A percentile compares a stretch with the other conserved stretches of the same genome.
Conservation (phyloP, 2,113 vertebrate species). For the Tonatia bakeri region DNA sequence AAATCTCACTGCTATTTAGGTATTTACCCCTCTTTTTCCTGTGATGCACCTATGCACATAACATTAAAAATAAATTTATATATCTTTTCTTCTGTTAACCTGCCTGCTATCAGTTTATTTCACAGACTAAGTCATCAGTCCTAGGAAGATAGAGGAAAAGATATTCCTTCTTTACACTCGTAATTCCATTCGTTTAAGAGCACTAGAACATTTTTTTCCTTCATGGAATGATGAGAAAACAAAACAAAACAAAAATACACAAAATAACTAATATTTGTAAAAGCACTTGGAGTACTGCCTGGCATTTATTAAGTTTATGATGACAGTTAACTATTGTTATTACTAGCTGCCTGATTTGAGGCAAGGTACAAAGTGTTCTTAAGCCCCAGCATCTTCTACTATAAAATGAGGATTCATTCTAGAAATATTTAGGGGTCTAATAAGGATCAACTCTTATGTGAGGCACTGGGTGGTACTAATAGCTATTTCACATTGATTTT, state of each 20-base stretch:
- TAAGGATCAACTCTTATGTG: background rate
- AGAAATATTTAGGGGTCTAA: background rate
- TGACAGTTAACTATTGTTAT: background rate
- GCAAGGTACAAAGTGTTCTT: background rate
- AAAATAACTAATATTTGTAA: background rate
- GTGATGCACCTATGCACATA: background rate
- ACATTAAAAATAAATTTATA: background rate
- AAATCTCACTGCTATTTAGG: background rate
- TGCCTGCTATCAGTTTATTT: background rate
- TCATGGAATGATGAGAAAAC: background rate
- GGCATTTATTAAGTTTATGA: background rate
- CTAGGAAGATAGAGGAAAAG: background rate
- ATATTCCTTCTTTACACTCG: background rate
- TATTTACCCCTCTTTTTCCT: background rate
- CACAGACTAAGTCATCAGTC: background rate
- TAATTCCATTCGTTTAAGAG: background rate
- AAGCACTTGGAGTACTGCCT: background rate
- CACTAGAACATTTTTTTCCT: background rate
- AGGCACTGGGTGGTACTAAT: background rate
- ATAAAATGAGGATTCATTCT: background rate
- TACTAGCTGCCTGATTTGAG: background rate
- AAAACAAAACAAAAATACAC: background rate
- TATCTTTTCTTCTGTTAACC: background rate
- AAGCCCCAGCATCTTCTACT: background rate
- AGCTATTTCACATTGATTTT: background rate